These are phyloP conservation scores for Limnephilus marmoratus DNA, from an alignment of 2,888 invertebrate genomes.

Conservation along the genomic window DNA sequence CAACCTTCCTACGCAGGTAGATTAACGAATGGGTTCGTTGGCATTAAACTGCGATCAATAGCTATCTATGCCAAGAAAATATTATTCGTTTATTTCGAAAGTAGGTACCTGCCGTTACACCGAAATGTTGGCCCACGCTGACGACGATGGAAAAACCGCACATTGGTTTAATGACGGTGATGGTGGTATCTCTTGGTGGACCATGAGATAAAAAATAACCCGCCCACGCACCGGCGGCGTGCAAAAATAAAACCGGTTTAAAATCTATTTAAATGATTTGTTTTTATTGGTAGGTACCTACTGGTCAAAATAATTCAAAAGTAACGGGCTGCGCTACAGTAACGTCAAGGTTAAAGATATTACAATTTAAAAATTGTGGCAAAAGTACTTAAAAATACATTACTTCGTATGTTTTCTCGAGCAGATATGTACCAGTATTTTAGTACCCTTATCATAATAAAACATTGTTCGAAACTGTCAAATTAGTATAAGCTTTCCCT, in stretches of 20 bases:
- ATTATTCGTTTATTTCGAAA: not conserved
- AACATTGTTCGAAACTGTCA: no score
- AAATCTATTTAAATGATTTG: not conserved
- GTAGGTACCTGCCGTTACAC: not conserved
- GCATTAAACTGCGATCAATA: not conserved
- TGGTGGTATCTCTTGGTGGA: not conserved
- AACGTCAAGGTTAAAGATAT: not conserved
- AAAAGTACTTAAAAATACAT: not conserved
- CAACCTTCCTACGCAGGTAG: not conserved
- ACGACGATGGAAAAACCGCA: not conserved
- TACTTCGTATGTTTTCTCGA: not conserved
- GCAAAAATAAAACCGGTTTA: not conserved
- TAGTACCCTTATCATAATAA: no score
- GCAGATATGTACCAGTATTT: no score
- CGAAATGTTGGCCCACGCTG: not conserved
- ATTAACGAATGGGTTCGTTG: not conserved
- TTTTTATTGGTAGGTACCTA: not conserved
- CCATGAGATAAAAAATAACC: not conserved
- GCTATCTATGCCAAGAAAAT: not conserved
- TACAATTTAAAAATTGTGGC: not conserved
- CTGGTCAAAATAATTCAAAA: not conserved
- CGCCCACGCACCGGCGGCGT: not conserved
- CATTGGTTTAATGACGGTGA: not conserved
- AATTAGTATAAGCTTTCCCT: no score
- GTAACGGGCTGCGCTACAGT: not conserved